Conservation (phyloP, 2,888 invertebrate species). For the Slavum lentiscoides region DNA sequence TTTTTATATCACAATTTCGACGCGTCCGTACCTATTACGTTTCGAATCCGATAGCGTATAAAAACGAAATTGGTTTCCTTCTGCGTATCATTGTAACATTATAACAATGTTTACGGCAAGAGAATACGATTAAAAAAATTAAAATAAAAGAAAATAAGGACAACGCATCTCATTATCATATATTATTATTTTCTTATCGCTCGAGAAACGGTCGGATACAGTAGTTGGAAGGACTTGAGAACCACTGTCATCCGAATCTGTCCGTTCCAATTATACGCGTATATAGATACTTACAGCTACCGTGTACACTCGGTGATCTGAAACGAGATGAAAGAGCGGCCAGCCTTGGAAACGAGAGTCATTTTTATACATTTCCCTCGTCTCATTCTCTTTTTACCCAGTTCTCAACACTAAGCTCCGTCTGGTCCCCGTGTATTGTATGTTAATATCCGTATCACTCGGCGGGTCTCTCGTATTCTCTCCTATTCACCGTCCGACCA, state of each 20-base stretch:
- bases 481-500: neutral
- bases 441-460: slow-evolving; percentile 41
- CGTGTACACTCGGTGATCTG: slow-evolving; percentile 11
- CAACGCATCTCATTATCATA: too few species aligned
- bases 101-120: too few species aligned
- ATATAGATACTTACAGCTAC: neutral
- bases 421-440: slow-evolving; percentile 13
- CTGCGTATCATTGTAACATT: too few species aligned
- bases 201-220: too few species aligned
- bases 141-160: too few species aligned
- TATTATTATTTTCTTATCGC: too few species aligned
- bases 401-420: too few species aligned
- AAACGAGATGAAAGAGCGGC: slow-evolving; percentile 37
- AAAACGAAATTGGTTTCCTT: too few species aligned
- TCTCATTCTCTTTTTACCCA: neutral
- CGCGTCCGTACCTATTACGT: too few species aligned
- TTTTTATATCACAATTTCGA: too few species aligned
- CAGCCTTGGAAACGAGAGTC: slow-evolving; percentile 43
- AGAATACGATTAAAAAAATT: too few species aligned
- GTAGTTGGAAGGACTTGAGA: slow-evolving; percentile 1
- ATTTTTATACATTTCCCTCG: slow-evolving; percentile 7
- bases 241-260: slow-evolving; percentile 21
- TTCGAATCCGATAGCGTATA: too few species aligned
- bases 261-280: neutral
- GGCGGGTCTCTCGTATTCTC: slow-evolving; percentile 4